A percentile compares a stretch with the other conserved stretches of the same genome.
These are phyloP conservation scores for Drosophila funebris DNA, from an alignment of 1,140 invertebrate species.

Conservation along the genomic window DNA sequence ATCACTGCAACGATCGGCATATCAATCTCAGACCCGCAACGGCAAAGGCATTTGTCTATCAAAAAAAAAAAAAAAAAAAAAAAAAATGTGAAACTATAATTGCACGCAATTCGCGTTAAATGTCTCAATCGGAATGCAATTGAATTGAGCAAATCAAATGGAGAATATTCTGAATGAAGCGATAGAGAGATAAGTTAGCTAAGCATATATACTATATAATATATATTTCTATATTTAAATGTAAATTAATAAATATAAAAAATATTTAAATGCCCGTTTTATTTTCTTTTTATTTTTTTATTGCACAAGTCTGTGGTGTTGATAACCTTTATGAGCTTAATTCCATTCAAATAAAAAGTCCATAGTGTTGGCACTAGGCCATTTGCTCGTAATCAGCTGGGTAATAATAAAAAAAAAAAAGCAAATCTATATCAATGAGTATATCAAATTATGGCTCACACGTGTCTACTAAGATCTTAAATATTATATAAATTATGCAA, in stretches of 20 bases:
- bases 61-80: no score
- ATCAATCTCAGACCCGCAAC: not conserved
- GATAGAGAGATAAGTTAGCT: not conserved
- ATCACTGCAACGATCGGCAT: slow-evolving; percentile 50
- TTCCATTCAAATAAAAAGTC: slow-evolving; percentile 22
- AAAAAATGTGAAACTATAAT: slow-evolving; percentile 16
- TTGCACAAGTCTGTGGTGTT: slow-evolving; percentile 38
- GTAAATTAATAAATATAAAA: not conserved
- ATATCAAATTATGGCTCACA: not conserved
- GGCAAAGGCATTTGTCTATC: slow-evolving; percentile 46
- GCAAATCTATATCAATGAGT: not conserved
- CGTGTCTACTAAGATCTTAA: not conserved
- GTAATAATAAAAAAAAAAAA: not conserved
- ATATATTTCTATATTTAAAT: not conserved
- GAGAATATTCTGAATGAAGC: slow-evolving; percentile 14
- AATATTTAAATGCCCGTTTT: slow-evolving; percentile 14
- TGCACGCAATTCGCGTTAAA: slow-evolving; percentile 37
- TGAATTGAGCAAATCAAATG: slow-evolving; percentile 35
- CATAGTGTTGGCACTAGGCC: not conserved
- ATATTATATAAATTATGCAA: not conserved
- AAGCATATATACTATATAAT: slow-evolving; percentile 5
- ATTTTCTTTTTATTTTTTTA: not conserved
- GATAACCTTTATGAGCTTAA: slow-evolving; percentile 48
- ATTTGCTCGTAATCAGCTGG: not conserved
- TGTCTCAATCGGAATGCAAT: slow-evolving; percentile 29